These are phyloP conservation scores for Sitta europaea DNA, from an alignment of 2,113 vertebrate species.

Conservation along the genomic window DNA sequence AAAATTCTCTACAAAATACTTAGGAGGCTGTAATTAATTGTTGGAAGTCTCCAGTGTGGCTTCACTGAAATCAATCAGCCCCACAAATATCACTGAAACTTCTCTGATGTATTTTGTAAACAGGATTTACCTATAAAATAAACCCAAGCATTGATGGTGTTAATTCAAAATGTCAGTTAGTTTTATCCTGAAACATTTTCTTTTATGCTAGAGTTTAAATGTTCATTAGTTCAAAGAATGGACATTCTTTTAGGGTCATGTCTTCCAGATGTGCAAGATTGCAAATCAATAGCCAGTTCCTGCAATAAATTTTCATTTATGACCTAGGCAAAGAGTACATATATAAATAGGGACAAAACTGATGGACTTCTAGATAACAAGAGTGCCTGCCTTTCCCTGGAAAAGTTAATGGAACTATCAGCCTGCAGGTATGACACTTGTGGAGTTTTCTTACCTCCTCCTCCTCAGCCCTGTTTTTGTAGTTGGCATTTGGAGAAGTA, in stretches of 20 bases:
- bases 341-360: not conserved
- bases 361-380: not conserved
- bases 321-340: not conserved
- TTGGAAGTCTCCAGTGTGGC: not conserved
- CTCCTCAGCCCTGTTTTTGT: not conserved
- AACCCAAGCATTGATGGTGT: not conserved
- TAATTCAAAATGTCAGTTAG: not conserved
- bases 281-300: not conserved
- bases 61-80: not conserved
- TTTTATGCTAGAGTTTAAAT: not conserved
- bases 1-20: not conserved
- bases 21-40: not conserved
- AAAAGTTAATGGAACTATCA: not conserved
- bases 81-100: not conserved
- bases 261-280: conserved; percentile 27
- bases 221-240: conserved; percentile 14
- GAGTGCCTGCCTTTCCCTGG: not conserved
- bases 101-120: not conserved
- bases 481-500: not conserved
- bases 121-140: not conserved
- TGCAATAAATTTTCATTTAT: not conserved
- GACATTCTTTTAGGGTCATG: not conserved
- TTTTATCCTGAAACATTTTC: not conserved
- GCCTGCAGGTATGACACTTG: not conserved
- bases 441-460: not conserved